Percentiles rank a stretch among this genome's conserved stretches.
Evolutionary conservation across 2,888 invertebrate genomes (phyloP).

Genomic region (Physocephala rufipes): DNA sequence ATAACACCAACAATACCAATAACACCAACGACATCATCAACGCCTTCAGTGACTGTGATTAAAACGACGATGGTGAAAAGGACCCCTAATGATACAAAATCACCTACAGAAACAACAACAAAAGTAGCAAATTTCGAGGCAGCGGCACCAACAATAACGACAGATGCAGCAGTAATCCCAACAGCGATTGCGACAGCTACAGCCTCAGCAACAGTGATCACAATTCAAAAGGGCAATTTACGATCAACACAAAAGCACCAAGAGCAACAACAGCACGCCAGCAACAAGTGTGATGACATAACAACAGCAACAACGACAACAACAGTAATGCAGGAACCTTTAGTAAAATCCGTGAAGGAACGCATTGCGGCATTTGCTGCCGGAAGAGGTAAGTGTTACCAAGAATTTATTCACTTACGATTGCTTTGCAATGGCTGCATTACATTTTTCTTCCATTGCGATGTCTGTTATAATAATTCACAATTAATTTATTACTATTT

Average conservation of each 20-base stretch:
- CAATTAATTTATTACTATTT: constrained; percentile 1
- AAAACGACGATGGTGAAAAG: constrained; percentile 63
- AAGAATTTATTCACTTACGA: background rate
- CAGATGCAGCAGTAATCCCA: constrained; percentile 47
- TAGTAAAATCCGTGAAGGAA: constrained; percentile 56
- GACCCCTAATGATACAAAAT: constrained; percentile 60
- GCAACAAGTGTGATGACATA: constrained; percentile 36
- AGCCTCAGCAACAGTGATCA: constrained; percentile 46
- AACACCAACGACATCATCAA: constrained; percentile 49
- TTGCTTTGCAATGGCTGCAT: background rate
- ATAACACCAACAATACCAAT: constrained; percentile 41
- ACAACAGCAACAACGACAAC: constrained; percentile 40
- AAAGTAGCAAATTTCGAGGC: constrained; percentile 22
- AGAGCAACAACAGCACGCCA: constrained; percentile 44
- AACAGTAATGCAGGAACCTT: constrained; percentile 45
- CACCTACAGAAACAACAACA: constrained; percentile 43
- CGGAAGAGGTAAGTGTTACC: constrained; percentile 58
- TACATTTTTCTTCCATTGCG: background rate
- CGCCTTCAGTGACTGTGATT: constrained; percentile 63
- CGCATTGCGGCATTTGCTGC: constrained; percentile 61
- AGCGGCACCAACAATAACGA: constrained; percentile 37
- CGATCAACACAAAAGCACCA: constrained; percentile 43
- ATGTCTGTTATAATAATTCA: background rate
- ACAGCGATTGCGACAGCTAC: constrained; percentile 45
- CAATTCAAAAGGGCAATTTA: constrained; percentile 7